Evolutionary conservation across 1,140 invertebrate genomes (phyloP).

Genomic region (Catajapyx aquilonaris): DNA sequence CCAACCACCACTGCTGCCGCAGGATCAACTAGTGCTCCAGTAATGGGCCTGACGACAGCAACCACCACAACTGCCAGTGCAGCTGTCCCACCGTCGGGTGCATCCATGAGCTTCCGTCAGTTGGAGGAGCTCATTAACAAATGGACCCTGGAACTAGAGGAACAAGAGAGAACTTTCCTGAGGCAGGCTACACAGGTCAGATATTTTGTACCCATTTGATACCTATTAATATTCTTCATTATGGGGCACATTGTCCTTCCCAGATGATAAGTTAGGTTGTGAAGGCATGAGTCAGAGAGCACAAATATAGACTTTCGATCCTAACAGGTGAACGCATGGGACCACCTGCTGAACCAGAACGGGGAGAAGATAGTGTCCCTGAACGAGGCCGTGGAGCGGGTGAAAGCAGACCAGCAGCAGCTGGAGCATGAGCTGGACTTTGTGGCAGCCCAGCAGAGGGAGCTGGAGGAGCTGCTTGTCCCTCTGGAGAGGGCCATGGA

Average conservation of each 20-base stretch:
- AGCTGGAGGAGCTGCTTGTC: conserved; percentile 64
- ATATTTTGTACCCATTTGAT: no score
- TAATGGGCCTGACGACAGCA: no score
- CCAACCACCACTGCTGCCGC: neutral
- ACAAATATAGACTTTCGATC: no score
- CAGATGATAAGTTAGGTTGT: no score
- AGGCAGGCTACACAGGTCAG: conserved; percentile 83
- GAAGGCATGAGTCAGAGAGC: no score
- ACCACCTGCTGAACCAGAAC: conserved; percentile 69
- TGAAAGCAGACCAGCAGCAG: conserved; percentile 72
- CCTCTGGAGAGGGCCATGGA: conserved; percentile 59
- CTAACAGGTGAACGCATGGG: conserved; percentile 96
- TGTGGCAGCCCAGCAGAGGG: conserved; percentile 74
- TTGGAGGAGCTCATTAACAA: conserved; percentile 87
- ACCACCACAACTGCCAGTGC: conserved; percentile 21
- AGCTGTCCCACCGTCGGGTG: conserved; percentile 19
- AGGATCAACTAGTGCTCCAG: no score
- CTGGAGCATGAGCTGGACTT: conserved; percentile 89
- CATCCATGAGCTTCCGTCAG: conserved; percentile 59
- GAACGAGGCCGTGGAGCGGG: conserved; percentile 61
- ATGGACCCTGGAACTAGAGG: conserved; percentile 81
- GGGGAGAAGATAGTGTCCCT: conserved; percentile 68
- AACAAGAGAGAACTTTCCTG: conserved; percentile 81
- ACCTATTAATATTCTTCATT: no score
- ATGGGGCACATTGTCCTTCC: no score